phyloP scores from a whole-genome alignment of 2,113 vertebrate genomes.

The Aegithalos caudatus region DNA sequence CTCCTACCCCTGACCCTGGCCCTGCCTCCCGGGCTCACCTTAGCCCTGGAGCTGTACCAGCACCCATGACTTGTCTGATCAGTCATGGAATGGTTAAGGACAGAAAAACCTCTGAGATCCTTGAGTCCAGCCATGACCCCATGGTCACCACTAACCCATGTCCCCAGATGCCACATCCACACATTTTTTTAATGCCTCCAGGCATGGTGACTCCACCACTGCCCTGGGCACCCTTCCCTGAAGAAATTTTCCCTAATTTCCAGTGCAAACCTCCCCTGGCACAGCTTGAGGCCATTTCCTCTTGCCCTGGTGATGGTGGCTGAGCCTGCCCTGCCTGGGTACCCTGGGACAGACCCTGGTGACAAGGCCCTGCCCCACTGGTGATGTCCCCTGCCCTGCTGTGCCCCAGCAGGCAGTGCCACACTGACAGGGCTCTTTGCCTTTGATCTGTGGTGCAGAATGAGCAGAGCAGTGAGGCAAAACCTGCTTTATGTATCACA shows the following conservation, averaged over 20 bases:
- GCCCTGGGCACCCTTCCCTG: background rate
- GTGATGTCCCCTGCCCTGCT: background rate
- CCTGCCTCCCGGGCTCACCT: accelerated
- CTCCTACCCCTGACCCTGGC: background rate
- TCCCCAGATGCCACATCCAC: background rate
- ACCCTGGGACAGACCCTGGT: background rate
- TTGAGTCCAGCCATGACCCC: background rate
- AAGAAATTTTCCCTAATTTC: background rate
- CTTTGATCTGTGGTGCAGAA: background rate
- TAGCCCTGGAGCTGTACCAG: background rate
- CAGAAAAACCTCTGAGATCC: background rate
- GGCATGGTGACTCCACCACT: background rate
- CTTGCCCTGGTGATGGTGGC: background rate
- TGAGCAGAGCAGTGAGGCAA: background rate
- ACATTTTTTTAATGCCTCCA: accelerated
- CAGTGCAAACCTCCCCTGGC: background rate
- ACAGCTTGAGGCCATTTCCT: background rate
- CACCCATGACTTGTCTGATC: background rate
- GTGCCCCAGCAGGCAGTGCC: background rate
- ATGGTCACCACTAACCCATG: background rate
- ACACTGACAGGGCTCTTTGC: accelerated
- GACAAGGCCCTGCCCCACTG: background rate
- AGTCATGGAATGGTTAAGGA: background rate
- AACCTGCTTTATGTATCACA: background rate
- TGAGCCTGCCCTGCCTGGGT: background rate